Conservation (phyloP, 2,888 invertebrate genomes). For the Eilema sororculum region DNA sequence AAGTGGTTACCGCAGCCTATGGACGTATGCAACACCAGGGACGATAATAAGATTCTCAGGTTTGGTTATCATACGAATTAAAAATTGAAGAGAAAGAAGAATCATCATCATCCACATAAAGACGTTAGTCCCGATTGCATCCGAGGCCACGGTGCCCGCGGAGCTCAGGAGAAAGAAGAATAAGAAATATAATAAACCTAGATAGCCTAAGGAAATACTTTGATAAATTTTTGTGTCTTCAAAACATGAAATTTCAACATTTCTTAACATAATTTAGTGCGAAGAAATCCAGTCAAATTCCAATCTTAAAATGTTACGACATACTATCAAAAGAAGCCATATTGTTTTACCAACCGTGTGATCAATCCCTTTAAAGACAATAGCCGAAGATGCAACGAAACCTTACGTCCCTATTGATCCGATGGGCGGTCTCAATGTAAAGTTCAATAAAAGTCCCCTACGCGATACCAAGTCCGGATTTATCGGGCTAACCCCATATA, state of each 20-base stretch:
- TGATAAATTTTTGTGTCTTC: background rate
- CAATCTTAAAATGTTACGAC: background rate
- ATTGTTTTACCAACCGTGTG: background rate
- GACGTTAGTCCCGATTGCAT: no score
- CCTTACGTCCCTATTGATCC: conserved; percentile 80
- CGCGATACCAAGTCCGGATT: conserved; percentile 81
- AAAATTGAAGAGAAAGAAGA: no score
- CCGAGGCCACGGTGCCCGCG: no score
- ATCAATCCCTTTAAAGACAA: conserved; percentile 33
- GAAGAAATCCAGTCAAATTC: background rate
- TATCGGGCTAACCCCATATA: conserved; percentile 85
- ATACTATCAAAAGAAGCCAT: background rate
- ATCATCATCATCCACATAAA: no score
- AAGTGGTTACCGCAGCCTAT: no score
- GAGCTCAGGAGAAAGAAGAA: no score
- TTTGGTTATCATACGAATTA: background rate
- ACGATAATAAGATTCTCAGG: no score
- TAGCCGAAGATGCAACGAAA: conserved; percentile 60
- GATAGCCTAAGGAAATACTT: background rate
- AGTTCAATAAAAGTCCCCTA: conserved; percentile 85
- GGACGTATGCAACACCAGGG: no score
- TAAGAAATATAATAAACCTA: no score
- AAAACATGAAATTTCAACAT: no score
- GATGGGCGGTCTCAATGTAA: conserved; percentile 81
- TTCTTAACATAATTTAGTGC: background rate